phyloP scores from a whole-genome alignment of 1,140 invertebrate species.

The Rhopalosiphum maidis region DNA sequence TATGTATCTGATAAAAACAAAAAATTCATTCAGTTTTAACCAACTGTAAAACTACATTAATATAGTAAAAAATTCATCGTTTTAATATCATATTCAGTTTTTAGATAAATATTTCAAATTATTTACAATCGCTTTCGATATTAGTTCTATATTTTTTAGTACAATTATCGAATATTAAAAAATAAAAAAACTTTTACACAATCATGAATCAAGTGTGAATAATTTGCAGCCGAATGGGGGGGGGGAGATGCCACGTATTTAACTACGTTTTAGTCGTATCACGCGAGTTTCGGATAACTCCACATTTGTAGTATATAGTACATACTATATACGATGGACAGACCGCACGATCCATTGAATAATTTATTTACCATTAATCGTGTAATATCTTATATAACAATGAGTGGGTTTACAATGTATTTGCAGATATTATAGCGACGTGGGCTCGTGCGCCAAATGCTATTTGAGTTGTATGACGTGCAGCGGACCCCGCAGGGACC shows the following conservation, averaged over 20 bases:
- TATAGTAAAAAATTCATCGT: no score
- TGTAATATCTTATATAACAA: background rate
- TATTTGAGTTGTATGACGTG: conserved; percentile 85
- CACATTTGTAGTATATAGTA: background rate
- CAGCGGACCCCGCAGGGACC: conserved; percentile 76
- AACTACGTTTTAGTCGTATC: background rate
- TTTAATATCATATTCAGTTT: background rate
- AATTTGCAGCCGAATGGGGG: background rate
- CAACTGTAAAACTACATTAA: background rate
- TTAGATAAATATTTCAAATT: background rate
- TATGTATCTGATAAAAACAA: background rate
- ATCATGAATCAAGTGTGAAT: no score
- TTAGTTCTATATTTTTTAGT: no score
- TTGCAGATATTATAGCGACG: conserved; percentile 81
- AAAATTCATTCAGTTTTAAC: background rate
- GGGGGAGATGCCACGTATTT: background rate
- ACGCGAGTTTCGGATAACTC: background rate
- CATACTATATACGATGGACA: background rate
- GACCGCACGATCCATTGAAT: background rate
- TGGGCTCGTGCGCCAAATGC: conserved; percentile 80
- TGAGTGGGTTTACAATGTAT: background rate
- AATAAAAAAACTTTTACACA: no score
- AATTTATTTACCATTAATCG: background rate
- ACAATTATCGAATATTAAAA: background rate
- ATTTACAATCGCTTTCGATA: background rate